Conservation (phyloP, 30 jellyfish, hydroid and myxozoan species). For the Aurelia aurita region DNA sequence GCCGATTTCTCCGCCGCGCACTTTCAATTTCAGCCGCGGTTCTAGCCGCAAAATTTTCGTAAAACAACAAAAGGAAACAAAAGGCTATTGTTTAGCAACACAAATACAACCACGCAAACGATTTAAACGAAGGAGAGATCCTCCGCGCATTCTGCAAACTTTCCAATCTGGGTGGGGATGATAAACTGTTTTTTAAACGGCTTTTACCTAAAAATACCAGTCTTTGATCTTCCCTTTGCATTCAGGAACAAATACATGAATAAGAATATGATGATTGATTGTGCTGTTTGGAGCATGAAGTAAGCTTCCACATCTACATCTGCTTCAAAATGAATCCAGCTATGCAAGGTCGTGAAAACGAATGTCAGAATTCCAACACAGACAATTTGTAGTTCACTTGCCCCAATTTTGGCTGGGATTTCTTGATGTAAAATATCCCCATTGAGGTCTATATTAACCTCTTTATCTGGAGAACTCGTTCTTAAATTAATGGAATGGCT, state of each 20-base stretch:
- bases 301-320: background rate
- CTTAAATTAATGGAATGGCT: background rate
- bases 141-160: too few relatives aligned
- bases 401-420: background rate
- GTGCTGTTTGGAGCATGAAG: background rate
- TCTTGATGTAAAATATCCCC: background rate
- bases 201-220: too few relatives aligned
- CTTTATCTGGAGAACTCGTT: background rate
- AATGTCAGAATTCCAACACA: constrained; percentile 25
- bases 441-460: background rate
- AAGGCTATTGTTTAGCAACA: too few relatives aligned
- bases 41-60: too few relatives aligned
- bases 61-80: too few relatives aligned
- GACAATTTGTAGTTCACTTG: background rate
- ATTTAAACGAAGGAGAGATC: too few relatives aligned
- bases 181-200: too few relatives aligned
- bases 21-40: too few relatives aligned
- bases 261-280: background rate
- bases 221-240: background rate
- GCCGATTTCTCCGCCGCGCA: too few relatives aligned
- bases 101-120: too few relatives aligned
- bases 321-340: constrained; percentile 36
- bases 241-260: background rate
- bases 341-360: background rate
- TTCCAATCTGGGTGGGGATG: too few relatives aligned